These are phyloP conservation scores for Liopterus haemorrhoidalis DNA, from an alignment of 2,888 invertebrate genomes.

Conservation along the genomic window DNA sequence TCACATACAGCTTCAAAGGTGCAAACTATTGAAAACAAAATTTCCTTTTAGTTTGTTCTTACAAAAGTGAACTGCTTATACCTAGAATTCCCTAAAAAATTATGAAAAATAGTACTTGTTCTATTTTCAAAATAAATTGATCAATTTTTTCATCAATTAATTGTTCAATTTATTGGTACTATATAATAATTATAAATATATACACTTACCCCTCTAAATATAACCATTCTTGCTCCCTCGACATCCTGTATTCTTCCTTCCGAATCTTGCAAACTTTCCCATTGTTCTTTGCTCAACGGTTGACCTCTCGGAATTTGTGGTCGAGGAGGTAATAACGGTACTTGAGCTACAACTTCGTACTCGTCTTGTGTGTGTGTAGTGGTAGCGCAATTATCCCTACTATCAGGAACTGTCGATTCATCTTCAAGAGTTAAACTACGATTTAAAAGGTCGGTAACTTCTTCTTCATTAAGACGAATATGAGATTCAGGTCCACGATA, in stretches of 20 bases:
- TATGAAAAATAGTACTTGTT: background rate
- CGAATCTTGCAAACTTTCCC: conserved; percentile 72
- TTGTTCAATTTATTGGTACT: background rate
- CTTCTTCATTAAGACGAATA: conserved; percentile 56
- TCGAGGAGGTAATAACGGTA: conserved; percentile 62
- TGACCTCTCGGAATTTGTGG: conserved; percentile 64
- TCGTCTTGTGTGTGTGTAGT: conserved; percentile 57
- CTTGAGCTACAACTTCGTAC: conserved; percentile 64
- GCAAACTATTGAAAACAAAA: too few relatives aligned
- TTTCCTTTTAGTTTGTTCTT: too few relatives aligned
- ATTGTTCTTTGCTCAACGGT: conserved; percentile 71
- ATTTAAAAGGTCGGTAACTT: conserved; percentile 58
- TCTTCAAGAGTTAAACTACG: conserved; percentile 48
- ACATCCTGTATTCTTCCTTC: conserved; percentile 76
- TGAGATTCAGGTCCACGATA: conserved; percentile 58
- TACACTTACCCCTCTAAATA: conserved; percentile 82
- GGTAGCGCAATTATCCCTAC: too few relatives aligned
- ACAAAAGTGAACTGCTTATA: too few relatives aligned
- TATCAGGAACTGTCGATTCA: conserved; percentile 43
- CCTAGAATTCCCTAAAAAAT: too few relatives aligned
- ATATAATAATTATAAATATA: too few relatives aligned
- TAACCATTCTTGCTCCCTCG: conserved; percentile 71
- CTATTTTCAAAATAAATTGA: conserved; percentile 3
- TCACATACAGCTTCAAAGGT: too few relatives aligned
- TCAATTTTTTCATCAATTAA: background rate